Conservation (phyloP, 2,888 invertebrate species). For the Scaptomyza caliginosa region DNA sequence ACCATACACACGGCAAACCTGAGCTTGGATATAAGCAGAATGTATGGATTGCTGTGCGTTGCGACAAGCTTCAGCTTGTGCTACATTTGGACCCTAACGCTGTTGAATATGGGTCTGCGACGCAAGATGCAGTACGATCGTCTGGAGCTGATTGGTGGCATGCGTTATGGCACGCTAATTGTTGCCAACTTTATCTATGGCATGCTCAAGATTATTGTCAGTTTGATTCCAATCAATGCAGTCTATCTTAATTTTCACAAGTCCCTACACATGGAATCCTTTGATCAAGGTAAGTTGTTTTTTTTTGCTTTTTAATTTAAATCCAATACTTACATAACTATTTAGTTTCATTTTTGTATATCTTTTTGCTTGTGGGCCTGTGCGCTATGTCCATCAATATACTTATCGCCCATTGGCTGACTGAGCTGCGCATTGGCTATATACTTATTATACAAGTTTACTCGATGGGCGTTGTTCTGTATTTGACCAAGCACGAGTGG, state of each 20-base stretch:
- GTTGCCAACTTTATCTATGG: conserved; percentile 31
- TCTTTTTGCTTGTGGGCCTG: conserved; percentile 24
- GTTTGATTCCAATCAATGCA: conserved; percentile 35
- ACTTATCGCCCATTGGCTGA: conserved; percentile 27
- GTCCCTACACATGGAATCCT: not conserved
- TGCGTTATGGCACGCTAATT: conserved; percentile 21
- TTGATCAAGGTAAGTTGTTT: conserved; percentile 25
- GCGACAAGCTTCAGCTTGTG: conserved; percentile 25
- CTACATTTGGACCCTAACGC: conserved; percentile 29
- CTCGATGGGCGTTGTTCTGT: conserved; percentile 31
- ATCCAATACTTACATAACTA: not conserved
- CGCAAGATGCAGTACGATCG: conserved; percentile 6
- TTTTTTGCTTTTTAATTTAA: not conserved
- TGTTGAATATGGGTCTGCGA: conserved; percentile 17
- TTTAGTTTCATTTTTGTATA: conserved; percentile 14
- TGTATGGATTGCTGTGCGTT: conserved; percentile 10
- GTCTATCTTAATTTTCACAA: conserved; percentile 12
- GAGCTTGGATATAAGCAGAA: not conserved
- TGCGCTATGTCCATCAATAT: conserved; percentile 40
- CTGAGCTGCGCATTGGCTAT: conserved; percentile 30
- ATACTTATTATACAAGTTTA: conserved; percentile 21
- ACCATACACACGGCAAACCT: conserved; percentile 20
- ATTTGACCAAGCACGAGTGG: conserved; percentile 10
- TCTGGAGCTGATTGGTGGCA: conserved; percentile 38
- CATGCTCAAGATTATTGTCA: conserved; percentile 4